Conservation (phyloP, 2,888 invertebrate genomes). For the Aphodius sticticus region DNA sequence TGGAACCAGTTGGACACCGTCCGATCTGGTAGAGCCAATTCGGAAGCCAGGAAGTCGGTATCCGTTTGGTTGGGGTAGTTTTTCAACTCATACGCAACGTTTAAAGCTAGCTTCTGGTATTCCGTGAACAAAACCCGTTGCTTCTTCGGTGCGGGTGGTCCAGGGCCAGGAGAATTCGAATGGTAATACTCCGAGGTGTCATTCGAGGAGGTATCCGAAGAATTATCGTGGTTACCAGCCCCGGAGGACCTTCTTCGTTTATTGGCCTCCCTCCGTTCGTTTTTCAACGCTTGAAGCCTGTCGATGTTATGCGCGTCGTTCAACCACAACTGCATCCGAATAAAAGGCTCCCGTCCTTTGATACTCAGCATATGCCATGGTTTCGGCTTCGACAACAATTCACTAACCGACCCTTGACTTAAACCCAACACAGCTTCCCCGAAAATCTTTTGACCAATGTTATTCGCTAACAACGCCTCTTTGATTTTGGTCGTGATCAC, state of each 20-base stretch:
- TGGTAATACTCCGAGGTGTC: constrained; percentile 90
- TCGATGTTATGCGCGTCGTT: constrained; percentile 96
- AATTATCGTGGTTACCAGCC: constrained; percentile 83
- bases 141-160: constrained; percentile 89
- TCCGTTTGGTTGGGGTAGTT: constrained; percentile 97
- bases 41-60: constrained; percentile 93
- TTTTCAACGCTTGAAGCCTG: constrained; percentile 87
- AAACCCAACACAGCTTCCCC: constrained; percentile 97
- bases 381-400: constrained; percentile 96
- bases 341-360: constrained; percentile 96
- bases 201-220: constrained; percentile 87
- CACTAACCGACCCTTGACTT: constrained; percentile 97
- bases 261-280: constrained; percentile 90
- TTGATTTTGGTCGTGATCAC: constrained; percentile 96
- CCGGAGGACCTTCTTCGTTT: constrained; percentile 87
- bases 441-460: constrained; percentile 98
- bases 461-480: constrained; percentile 94
- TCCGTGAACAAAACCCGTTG: constrained; percentile 97
- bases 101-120: constrained; percentile 96
- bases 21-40: constrained; percentile 89
- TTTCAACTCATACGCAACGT: constrained; percentile 93
- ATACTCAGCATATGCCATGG: constrained; percentile 99
- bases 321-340: constrained; percentile 96
- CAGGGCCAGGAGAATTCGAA: constrained; percentile 83
- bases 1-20: constrained; percentile 99